phyloP scores from a whole-genome alignment of 1,140 invertebrate genomes.

The Drosophila santomea region DNA sequence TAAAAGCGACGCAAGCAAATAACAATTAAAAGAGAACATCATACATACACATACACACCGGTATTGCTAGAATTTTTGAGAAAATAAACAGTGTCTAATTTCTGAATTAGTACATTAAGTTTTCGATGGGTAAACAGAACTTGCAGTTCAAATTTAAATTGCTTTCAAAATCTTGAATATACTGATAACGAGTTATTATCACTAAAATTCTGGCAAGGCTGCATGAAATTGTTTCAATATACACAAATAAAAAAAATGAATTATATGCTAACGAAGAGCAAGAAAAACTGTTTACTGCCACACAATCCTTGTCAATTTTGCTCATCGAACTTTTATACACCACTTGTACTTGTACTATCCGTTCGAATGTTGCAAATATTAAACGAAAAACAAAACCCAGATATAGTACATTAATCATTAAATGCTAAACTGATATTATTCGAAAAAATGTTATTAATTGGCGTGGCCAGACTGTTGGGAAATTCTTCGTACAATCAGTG shows the following conservation, averaged over 20 bases:
- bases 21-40: slow-evolving; percentile 45
- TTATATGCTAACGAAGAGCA: slow-evolving; percentile 24
- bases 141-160: neutral
- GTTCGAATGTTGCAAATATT: slow-evolving; percentile 48
- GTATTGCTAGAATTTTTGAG: slow-evolving; percentile 7
- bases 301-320: slow-evolving; percentile 72
- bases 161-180: too few species aligned
- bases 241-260: slow-evolving; percentile 5
- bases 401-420: slow-evolving; percentile 29
- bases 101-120: too few species aligned
- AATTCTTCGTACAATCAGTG: neutral
- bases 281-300: slow-evolving; percentile 66
- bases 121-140: neutral
- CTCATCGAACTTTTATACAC: slow-evolving; percentile 61
- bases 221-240: slow-evolving; percentile 45
- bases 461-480: slow-evolving; percentile 1
- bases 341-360: slow-evolving; percentile 38
- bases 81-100: neutral
- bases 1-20: slow-evolving; percentile 54
- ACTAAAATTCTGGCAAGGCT: neutral
- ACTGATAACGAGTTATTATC: neutral
- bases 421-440: slow-evolving; percentile 17
- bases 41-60: slow-evolving; percentile 21
- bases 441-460: neutral
- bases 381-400: slow-evolving; percentile 17